Evolutionary conservation across 1,140 invertebrate species (phyloP), one percentile per base, ranked within the genome.

Genomic region (Atta cephalotes): DNA sequence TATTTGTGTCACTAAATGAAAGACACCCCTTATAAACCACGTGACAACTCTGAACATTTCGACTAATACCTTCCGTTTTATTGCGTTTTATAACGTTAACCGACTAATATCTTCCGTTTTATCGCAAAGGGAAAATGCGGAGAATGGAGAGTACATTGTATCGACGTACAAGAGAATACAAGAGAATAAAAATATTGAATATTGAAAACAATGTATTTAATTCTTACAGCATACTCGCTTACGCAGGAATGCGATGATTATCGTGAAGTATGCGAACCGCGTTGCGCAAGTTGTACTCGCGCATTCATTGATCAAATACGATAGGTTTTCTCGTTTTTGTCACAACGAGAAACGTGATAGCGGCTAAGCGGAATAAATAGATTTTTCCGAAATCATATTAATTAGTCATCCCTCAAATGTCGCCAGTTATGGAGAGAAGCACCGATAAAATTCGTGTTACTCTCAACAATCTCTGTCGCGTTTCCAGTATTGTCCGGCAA

Each of bases 381-480:
- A 62, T 82, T 35, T 35, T 35, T 16, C 14, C 21, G 51, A 39
- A 58, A 58, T 58, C 65, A 16, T 16, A 16, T 18, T 62, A 84
- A 84, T 84, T 76, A 76, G 28, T 58, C 7, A 58, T 58, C n/a
- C n/a, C 56, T n/a, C n/a, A 21, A 58, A 58, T 58, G n/a, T 21
- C 56, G n/a, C n/a, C n/a, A 53, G 51, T 53, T 14, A 53, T 5
- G 3, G n/a, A 58, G n/a, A 9, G 56, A 3, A 45, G 56, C 53
- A 6, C n/a, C 53, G 53, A 56, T 6, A 56, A 14, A 18, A 2
- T 9, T 21, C 56, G n/a, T n/a, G 49, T 12, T 49, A 14, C 49
- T 51, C 56, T 2, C 53, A 18, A 56, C 53, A n/a, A 58, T n/a
- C 56, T 58, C 56, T 9, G 56, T 58, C 56, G n/a, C 56, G 53